Percentiles rank a stretch among this genome's conserved stretches.
These are phyloP conservation scores for Trinectes maculatus DNA, from an alignment of 2,113 vertebrate species.

Conservation along the genomic window DNA sequence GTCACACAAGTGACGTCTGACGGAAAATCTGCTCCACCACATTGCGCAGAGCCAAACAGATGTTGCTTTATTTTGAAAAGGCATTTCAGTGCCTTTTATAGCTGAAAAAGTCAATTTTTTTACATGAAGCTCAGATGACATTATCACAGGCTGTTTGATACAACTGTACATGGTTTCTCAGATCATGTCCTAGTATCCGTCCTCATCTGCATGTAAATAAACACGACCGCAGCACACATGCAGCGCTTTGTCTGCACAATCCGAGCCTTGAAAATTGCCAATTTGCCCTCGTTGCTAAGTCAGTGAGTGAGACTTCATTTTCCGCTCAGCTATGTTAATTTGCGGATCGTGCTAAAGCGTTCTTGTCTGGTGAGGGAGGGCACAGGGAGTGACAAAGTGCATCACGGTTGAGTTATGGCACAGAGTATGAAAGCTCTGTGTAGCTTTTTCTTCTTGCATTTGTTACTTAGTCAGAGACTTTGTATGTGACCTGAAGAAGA, in stretches of 20 bases:
- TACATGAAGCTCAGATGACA: not conserved
- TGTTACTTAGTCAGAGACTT: conserved; percentile 4
- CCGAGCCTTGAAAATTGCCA: conserved; percentile 29
- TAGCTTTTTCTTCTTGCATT: not conserved
- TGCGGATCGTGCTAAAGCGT: conserved; percentile 19
- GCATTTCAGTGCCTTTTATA: conserved; percentile 3
- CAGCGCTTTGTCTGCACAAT: conserved; percentile 9
- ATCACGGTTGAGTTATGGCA: conserved; percentile 20
- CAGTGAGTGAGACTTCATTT: conserved; percentile 28
- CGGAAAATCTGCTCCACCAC: not conserved
- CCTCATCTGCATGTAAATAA: conserved; percentile 24
- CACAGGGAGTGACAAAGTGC: conserved; percentile 12
- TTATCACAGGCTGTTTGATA: not conserved
- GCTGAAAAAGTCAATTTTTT: not conserved
- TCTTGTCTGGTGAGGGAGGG: not conserved
- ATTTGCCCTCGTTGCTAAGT: not conserved
- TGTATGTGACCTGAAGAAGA: not conserved
- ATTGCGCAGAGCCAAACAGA: not conserved
- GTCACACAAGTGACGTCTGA: conserved; percentile 14
- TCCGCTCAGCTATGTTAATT: conserved; percentile 27
- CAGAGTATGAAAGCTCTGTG: not conserved
- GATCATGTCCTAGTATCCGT: conserved; percentile 17
- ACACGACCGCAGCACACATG: not conserved
- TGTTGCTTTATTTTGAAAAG: conserved; percentile 11
- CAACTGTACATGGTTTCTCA: conserved; percentile 5